phyloP scores from a whole-genome alignment of 2,113 vertebrate species.

The Dasyurus viverrinus region DNA sequence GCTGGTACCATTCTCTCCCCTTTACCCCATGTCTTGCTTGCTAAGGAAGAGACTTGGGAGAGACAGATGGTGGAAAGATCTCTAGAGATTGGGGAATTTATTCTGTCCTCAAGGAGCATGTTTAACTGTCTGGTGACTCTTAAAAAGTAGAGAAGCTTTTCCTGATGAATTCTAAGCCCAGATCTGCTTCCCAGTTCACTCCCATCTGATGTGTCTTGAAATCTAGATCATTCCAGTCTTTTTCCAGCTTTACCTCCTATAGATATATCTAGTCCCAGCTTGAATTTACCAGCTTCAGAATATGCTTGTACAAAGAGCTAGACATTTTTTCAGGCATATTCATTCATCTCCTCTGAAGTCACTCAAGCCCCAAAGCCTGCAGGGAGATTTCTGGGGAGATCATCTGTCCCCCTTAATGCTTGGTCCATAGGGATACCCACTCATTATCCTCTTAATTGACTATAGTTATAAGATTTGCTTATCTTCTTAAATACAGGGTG shows the following conservation, averaged over 20 bases:
- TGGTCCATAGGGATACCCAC: neutral
- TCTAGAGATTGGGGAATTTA: neutral
- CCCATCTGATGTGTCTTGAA: neutral
- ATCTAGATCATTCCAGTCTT: neutral
- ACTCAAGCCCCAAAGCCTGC: neutral
- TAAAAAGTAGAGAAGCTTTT: neutral
- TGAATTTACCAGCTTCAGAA: neutral
- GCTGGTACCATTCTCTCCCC: neutral
- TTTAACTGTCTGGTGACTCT: neutral
- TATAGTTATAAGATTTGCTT: neutral
- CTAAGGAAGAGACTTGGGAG: neutral
- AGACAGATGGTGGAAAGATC: neutral
- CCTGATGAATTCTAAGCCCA: neutral
- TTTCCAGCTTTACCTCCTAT: neutral
- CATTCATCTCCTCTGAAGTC: neutral
- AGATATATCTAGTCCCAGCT: neutral
- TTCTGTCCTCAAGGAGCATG: neutral
- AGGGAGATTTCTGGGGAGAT: neutral
- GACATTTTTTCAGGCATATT: neutral
- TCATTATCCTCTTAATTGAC: neutral
- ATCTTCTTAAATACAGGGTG: neutral
- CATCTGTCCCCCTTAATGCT: neutral
- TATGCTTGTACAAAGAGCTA: neutral
- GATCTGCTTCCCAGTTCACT: neutral
- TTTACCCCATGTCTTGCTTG: neutral